Base-by-base conservation (phyloP, 2,888 invertebrate species). In the Acanthosepion esculentum region DNA sequence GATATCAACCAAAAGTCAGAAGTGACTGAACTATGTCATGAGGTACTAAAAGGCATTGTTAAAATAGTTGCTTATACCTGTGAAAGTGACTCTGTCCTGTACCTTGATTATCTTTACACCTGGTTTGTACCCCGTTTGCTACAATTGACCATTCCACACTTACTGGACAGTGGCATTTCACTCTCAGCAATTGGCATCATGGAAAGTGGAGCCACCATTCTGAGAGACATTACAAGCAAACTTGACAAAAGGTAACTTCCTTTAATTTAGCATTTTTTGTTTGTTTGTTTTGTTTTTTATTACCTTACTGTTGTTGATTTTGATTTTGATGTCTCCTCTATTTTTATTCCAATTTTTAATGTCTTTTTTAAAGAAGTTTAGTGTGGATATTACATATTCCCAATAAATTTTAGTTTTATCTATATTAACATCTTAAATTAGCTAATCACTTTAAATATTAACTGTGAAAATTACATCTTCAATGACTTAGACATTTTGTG, bases 81-180 rank as follows among this genome's bases (percentile, higher is more conserved):
- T 50, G 48, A 48, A n/a, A 53, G 23, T 10, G 48, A 48, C 7
- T 48, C 50, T 15, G 48, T 29, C n/a, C 29, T 15, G 29, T 48
- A 20, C 26, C 48, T 48, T 29, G 93, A 93, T 53, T 94, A 94
- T 64, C 59, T 94, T 8, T 33, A 26, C 20, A 55, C 64, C 29
- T 94, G 94, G 94, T 41, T 94, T 5, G 33, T 94, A 8, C 94
- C 94, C 15, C 59, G 26, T 48, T 94, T 94, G 41, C 64, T 94
- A 23, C 50, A 48, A 55, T 41, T 94, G 59, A 64, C 29, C 94
- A 94, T 94, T 55, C 48, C 53, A 33, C 94, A 94, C 15, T 33
- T 94, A 18, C 20, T 94, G 26, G 64, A 64, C 20, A 64, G 64
- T 23, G 41, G 29, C 23, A 29, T 6, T 55, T 94, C 64, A 12